phyloP scores from a whole-genome alignment of 2,888 invertebrate genomes.

The Stenodema calcarata region DNA sequence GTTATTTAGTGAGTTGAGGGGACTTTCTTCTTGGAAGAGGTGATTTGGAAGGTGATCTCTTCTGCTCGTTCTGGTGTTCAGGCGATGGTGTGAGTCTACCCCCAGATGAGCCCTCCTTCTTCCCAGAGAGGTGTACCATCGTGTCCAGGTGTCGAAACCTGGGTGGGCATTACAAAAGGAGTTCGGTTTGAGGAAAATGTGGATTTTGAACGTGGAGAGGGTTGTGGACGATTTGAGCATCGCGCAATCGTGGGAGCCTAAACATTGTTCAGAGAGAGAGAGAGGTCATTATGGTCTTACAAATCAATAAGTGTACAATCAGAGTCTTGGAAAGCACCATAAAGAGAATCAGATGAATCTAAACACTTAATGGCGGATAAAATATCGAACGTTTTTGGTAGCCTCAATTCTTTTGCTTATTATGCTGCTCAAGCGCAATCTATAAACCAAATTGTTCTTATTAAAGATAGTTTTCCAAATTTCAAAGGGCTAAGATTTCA shows the following conservation, averaged over 20 bases:
- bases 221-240: neutral
- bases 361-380: no score
- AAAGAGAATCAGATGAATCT: no score
- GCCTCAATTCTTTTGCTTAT: no score
- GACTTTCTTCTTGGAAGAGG: constrained; percentile 25
- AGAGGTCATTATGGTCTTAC: no score
- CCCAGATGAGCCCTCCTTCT: constrained; percentile 66
- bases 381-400: no score
- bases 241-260: neutral
- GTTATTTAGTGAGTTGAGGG: constrained; percentile 31
- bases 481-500: no score
- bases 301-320: no score
- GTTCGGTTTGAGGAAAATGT: neutral
- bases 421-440: no score
- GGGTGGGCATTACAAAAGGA: neutral
- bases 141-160: constrained; percentile 89
- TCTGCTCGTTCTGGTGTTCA: constrained; percentile 61
- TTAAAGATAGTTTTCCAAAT: no score
- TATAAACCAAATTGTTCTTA: no score
- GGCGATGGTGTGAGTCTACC: constrained; percentile 73
- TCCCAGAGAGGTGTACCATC: constrained; percentile 77
- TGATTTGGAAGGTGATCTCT: constrained; percentile 33
- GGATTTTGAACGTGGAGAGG: neutral
- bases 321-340: no score
- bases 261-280: no score